These are phyloP conservation scores for Nicator chloris DNA, from an alignment of 2,113 vertebrate species.

Conservation along the genomic window DNA sequence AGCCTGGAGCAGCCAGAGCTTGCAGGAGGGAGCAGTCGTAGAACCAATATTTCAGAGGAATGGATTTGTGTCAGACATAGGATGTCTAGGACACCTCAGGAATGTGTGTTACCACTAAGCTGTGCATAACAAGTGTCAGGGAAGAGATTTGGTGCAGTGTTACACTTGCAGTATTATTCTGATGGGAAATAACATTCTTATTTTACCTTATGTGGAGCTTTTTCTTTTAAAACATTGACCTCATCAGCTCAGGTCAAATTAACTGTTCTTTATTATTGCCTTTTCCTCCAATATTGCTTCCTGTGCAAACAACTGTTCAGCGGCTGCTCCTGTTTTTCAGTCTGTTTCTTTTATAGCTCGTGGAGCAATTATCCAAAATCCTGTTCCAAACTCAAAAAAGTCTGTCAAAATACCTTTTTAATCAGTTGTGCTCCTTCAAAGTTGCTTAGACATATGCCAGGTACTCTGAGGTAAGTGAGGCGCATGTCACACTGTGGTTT, in stretches of 20 bases:
- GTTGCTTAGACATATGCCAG: conserved; percentile 22
- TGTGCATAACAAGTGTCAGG: neutral
- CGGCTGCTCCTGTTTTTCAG: conserved; percentile 11
- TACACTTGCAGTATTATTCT: neutral
- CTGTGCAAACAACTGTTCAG: conserved; percentile 37
- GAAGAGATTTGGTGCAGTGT: neutral
- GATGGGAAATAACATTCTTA: neutral
- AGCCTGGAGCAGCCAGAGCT: neutral
- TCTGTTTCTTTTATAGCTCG: conserved; percentile 40
- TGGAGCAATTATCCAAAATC: conserved; percentile 43
- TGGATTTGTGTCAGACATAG: neutral
- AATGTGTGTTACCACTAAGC: neutral
- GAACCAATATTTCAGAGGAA: neutral
- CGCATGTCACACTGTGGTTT: neutral
- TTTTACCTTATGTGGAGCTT: neutral
- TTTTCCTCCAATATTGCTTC: conserved; percentile 49
- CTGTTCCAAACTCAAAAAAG: neutral
- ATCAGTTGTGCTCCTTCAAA: neutral
- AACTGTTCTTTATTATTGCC: conserved; percentile 34
- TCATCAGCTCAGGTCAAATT: conserved; percentile 40
- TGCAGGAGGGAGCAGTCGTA: neutral
- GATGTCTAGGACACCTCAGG: neutral
- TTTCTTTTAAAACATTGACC: conserved; percentile 26
- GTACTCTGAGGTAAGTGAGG: neutral
- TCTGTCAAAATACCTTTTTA: conserved; percentile 33